Conservation (phyloP, 2,113 vertebrate species). For the Amia ocellicauda region DNA sequence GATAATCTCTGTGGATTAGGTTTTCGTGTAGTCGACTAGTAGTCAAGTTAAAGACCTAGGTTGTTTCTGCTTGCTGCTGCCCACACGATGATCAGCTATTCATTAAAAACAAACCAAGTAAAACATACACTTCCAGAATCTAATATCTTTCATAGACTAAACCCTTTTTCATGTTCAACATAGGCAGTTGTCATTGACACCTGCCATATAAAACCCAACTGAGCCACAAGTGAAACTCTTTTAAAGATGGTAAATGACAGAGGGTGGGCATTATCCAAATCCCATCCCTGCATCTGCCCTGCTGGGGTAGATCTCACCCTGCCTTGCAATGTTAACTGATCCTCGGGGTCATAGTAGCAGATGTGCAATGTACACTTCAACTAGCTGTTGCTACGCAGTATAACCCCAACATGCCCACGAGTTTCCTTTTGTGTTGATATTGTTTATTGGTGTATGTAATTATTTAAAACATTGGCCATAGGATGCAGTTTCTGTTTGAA, state of each 20-base stretch:
- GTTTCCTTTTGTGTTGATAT: background rate
- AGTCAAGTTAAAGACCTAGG: background rate
- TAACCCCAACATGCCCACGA: background rate
- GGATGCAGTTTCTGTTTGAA: too few relatives aligned
- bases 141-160: too few relatives aligned
- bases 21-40: slow-evolving; percentile 23
- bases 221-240: too few relatives aligned
- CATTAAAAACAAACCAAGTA: too few relatives aligned
- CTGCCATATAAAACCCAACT: too few relatives aligned
- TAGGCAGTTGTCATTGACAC: too few relatives aligned
- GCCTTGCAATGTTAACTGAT: slow-evolving; percentile 9
- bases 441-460: too few relatives aligned
- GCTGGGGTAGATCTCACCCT: slow-evolving; percentile 8
- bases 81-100: too few relatives aligned
- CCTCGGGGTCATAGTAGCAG: slow-evolving; percentile 18
- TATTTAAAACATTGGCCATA: too few relatives aligned
- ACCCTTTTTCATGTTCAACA: too few relatives aligned
- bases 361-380: background rate
- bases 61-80: too few relatives aligned
- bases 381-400: background rate
- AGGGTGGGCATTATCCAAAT: slow-evolving; percentile 20
- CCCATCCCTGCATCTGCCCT: slow-evolving; percentile 29
- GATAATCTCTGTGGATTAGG: slow-evolving; percentile 31
- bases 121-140: too few relatives aligned
- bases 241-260: background rate